Evolutionary conservation across 2,888 invertebrate genomes (phyloP).

Genomic region (Ormyrus nitidulus): DNA sequence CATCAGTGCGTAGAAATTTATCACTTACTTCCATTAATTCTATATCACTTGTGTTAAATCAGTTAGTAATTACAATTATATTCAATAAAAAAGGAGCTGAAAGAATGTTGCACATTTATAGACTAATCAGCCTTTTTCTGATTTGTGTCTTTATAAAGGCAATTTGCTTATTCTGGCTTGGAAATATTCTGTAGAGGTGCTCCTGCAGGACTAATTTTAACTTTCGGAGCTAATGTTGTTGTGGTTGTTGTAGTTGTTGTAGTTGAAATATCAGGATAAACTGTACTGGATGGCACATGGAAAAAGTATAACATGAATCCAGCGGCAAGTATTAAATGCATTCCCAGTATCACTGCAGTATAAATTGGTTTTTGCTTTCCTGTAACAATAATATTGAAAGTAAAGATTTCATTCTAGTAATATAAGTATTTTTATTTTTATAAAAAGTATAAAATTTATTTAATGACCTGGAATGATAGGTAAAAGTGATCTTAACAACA

Average conservation of each 20-base stretch:
- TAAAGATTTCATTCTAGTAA: too few species aligned
- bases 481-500: slow-evolving; percentile 88
- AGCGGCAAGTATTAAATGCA: slow-evolving; percentile 89
- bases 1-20: slow-evolving; percentile 25
- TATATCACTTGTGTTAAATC: slow-evolving; percentile 12
- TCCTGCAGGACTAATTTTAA: slow-evolving; percentile 4
- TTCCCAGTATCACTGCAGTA: slow-evolving; percentile 82
- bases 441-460: not conserved
- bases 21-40: slow-evolving; percentile 22
- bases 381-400: slow-evolving; percentile 54
- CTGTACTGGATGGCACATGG: slow-evolving; percentile 77
- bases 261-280: not conserved
- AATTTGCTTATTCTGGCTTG: slow-evolving; percentile 21
- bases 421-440: not conserved
- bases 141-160: not conserved
- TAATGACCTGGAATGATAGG: slow-evolving; percentile 80
- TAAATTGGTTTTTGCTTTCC: slow-evolving; percentile 80
- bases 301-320: slow-evolving; percentile 93
- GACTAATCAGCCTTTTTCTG: slow-evolving; percentile 33
- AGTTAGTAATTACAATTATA: slow-evolving; percentile 26
- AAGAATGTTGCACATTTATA: slow-evolving; percentile 27
- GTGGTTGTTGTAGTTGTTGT: slow-evolving; percentile 20
- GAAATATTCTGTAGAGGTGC: not conserved
- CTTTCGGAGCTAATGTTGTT: not conserved
- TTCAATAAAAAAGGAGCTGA: slow-evolving; percentile 22